Conservation (phyloP, 2,888 invertebrate species). For the Cephus nigrinus region DNA sequence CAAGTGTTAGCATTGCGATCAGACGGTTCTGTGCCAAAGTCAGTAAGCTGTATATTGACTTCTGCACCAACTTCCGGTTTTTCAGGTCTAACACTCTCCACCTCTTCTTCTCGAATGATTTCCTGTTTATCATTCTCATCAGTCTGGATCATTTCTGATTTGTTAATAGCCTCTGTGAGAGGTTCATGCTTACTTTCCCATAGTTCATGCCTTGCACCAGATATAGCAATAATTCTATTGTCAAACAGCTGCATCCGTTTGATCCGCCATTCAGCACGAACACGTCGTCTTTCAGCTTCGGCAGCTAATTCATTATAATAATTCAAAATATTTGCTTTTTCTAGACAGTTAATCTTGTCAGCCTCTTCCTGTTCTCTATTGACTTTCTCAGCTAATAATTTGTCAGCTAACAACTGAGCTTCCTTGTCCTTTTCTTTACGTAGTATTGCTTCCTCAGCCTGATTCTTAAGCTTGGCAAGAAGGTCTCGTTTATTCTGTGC, state of each 20-base stretch:
- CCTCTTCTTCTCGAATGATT: slow-evolving; percentile 65
- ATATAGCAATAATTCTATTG: slow-evolving; percentile 44
- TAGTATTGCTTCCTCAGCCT: slow-evolving; percentile 48
- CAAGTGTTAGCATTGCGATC: slow-evolving; percentile 6
- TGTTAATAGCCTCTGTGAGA: neutral
- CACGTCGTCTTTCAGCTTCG: slow-evolving; percentile 71
- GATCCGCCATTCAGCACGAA: slow-evolving; percentile 72
- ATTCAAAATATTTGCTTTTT: slow-evolving; percentile 68
- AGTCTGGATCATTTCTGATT: slow-evolving; percentile 9
- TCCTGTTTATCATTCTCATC: slow-evolving; percentile 42
- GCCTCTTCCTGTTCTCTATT: slow-evolving; percentile 45
- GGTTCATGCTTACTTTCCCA: slow-evolving; percentile 9
- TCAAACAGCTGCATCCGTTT: slow-evolving; percentile 61
- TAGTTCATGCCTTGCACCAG: slow-evolving; percentile 14
- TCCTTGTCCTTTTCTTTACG: slow-evolving; percentile 46
- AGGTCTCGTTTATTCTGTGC: slow-evolving; percentile 48
- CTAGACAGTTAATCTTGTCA: slow-evolving; percentile 31
- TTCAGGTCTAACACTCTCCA: slow-evolving; percentile 62
- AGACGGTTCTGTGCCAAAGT: slow-evolving; percentile 13
- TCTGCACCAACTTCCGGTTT: neutral
- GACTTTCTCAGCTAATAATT: slow-evolving; percentile 38
- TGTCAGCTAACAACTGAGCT: slow-evolving; percentile 49
- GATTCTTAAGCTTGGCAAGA: slow-evolving; percentile 50
- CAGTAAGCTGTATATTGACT: neutral
- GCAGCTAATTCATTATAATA: slow-evolving; percentile 75